Evolutionary conservation across 2,113 vertebrate species (phyloP).

Genomic region (Lathamus discolor): DNA sequence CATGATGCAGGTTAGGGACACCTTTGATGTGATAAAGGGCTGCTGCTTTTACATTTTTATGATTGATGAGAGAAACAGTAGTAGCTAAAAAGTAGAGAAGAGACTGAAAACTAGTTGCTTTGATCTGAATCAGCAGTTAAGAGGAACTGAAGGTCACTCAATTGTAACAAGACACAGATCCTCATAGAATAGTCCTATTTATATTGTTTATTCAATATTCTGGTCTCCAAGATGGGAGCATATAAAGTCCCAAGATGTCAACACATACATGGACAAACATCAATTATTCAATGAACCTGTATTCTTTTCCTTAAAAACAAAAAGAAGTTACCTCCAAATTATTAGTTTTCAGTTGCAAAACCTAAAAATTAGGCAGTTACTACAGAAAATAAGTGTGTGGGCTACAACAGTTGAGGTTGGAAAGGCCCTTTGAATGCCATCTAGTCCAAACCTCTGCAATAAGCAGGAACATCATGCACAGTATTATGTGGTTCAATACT

Average conservation of each 20-base stretch:
- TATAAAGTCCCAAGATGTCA: background rate
- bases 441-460: background rate
- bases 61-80: background rate
- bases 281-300: background rate
- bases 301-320: background rate
- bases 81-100: background rate
- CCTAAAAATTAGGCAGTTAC: background rate
- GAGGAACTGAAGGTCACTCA: background rate
- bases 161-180: background rate
- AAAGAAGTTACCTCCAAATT: background rate
- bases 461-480: background rate
- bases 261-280: background rate
- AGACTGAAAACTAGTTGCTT: background rate
- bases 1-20: background rate
- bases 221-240: background rate
- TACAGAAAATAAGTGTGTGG: background rate
- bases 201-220: background rate
- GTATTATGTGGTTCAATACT: background rate
- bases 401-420: background rate
- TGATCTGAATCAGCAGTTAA: background rate
- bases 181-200: background rate
- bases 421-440: background rate
- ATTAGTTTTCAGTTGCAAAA: background rate
- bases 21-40: background rate
- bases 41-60: background rate